Evolutionary conservation across 1,140 invertebrate species (phyloP), one percentile per base, ranked within the genome.

Genomic region (Drosophila rhopaloa): DNA sequence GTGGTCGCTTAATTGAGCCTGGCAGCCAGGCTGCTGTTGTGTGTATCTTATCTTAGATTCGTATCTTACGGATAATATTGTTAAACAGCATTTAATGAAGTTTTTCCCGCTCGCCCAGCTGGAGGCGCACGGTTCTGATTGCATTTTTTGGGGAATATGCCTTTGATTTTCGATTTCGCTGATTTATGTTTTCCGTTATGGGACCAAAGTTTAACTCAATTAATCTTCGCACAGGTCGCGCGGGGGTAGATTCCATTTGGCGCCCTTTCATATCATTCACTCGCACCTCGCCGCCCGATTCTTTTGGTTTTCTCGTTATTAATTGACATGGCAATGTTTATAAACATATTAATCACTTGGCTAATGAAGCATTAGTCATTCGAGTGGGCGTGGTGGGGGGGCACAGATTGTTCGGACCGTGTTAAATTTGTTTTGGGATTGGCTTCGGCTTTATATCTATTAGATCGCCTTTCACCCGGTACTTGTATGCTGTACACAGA

Each of bases 311-410:
- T 37, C 50, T 74, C 62, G 41, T 84, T 90, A 89, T 89, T 89
- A 89, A 89, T 89, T 89, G 84, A 89, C 84, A 81, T 81, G 80
- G 67, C 65, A 89, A 81, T 89, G 85, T 81, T 89, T 89, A 89
- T 89, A 89, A 89, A 90, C 84, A 89, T 89, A 90, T 89, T 89
- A 89, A 89, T 89, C 85, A 89, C 82, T 51, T 40, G 47, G 66
- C 68, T 89, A 89, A 89, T 90, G 84, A 89, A 90, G 85, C 74
- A 90, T 89, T 84, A 81, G 85, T 84, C 80, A 89, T 74, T 80
- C 55, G 51, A 43, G 47, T 43, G 67, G 66, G 57, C 84, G 61
- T 48, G 59, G 54, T 32, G 44, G 57, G 58, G 57, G 66, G 58
- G 59, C 32, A 29, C n/a, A 41, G 41, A 58, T 76, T 60, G 43